Evolutionary conservation across 2,797 vertebrate genomes (phyloP).

Genomic region (Neosilurus hyrtlii): DNA sequence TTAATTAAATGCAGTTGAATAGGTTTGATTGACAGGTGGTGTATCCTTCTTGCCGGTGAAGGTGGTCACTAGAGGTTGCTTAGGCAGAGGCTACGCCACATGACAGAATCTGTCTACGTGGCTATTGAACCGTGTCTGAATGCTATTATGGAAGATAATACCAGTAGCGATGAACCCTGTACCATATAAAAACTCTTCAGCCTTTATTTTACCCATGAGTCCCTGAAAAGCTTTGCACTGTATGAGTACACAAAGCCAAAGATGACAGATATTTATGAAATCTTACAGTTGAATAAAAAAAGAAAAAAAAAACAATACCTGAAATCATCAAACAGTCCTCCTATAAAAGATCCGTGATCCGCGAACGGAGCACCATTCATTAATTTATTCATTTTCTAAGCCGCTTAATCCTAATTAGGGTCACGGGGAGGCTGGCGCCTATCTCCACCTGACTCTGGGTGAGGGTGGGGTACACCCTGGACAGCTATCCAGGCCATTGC

Average conservation of each 20-base stretch:
- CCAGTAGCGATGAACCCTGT: slow-evolving; percentile 41
- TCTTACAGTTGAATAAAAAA: slow-evolving; percentile 35
- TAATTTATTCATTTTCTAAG: too few relatives aligned
- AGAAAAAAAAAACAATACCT: slow-evolving; percentile 31
- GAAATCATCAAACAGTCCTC: too few relatives aligned
- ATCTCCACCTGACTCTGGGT: too few relatives aligned
- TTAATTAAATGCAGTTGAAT: slow-evolving; percentile 57
- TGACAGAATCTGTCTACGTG: slow-evolving; percentile 53
- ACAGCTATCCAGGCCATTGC: too few relatives aligned
- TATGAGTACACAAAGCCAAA: slow-evolving; percentile 50
- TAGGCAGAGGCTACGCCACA: slow-evolving; percentile 38
- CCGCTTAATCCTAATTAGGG: too few relatives aligned
- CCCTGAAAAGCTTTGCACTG: slow-evolving; percentile 42
- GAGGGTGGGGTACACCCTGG: too few relatives aligned
- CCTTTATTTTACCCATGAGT: slow-evolving; percentile 40
- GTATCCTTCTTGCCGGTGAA: slow-evolving; percentile 42
- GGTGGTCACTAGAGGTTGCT: slow-evolving; percentile 49
- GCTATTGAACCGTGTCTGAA: slow-evolving; percentile 58
- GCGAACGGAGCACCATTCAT: too few relatives aligned
- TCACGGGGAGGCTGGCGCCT: too few relatives aligned
- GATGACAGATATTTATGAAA: slow-evolving; percentile 49
- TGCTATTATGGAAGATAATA: slow-evolving; percentile 60
- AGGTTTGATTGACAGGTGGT: slow-evolving; percentile 55
- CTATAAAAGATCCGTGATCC: too few relatives aligned
- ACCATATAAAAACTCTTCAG: slow-evolving; percentile 36